Base-by-base conservation (phyloP, 2,113 vertebrate genomes). In the Corydoras sp. region DNA sequence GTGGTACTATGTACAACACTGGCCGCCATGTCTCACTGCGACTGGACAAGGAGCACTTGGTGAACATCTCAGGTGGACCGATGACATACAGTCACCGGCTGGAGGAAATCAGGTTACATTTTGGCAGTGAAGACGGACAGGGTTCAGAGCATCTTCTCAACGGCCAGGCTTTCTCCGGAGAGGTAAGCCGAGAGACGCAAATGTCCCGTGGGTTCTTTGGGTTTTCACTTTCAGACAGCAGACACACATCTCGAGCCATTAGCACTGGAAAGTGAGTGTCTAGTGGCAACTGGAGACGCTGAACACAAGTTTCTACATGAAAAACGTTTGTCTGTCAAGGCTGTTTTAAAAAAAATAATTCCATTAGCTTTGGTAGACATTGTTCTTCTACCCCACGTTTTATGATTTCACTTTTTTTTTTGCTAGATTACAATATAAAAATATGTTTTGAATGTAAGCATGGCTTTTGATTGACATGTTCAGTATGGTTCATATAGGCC, bases 1-100 rank as follows among this genome's bases (percentile, higher is more conserved):
- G 95, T 50, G 96, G 96, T 73, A 99, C 97, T 0, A 99, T 99
- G 97, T 99, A 99, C 87, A 99, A 99, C 77, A 99, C 97, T 0
- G 97, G 97, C 71, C 95, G 95, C 75, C 96, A 99, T 0, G 95
- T 99, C 54, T 98, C 97, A 30, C 93, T 99, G 67, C 89, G 93
- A 55, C 72, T 98, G 84, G 96, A 98, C 87, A 99, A 99, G 77
- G 96, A 98, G 81, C 96, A 98, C 73, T 84, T 99, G 90, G 97
- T 99, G 59, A 99, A 99, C 85, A 93, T 99, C 83, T 99, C 97
- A 0, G 97, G 97, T 60, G 97, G 97, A 0, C 96, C 97, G 0
- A 94, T 99, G 93, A 98, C 95, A 0, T 99, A 99, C 76, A 98
- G 96, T 54, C 95, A 99, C 85, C 94, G 96, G 43, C 84, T 98